phyloP scores from a whole-genome alignment of 2,797 vertebrate genomes.

The Propithecus deckenii region DNA sequence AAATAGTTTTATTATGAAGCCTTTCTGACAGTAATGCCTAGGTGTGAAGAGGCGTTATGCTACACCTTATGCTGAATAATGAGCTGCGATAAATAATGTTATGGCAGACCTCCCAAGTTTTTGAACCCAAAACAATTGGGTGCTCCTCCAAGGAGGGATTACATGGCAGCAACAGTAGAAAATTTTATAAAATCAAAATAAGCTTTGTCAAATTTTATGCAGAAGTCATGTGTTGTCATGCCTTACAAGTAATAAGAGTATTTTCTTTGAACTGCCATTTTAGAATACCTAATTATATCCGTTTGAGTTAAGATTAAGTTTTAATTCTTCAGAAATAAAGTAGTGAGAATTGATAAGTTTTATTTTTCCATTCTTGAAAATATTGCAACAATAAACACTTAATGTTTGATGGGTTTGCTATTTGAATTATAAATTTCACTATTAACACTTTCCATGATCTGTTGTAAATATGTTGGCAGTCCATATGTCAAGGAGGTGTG shows the following conservation, averaged over 20 bases:
- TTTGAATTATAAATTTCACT: slow-evolving; percentile 33
- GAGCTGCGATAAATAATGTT: not conserved
- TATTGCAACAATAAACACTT: not conserved
- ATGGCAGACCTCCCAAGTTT: not conserved
- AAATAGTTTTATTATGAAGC: slow-evolving; percentile 32
- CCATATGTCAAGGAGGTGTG: not conserved
- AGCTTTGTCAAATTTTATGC: not conserved
- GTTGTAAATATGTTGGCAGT: slow-evolving; percentile 11
- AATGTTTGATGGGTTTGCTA: slow-evolving; percentile 8
- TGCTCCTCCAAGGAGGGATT: not conserved
- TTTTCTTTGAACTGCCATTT: slow-evolving; percentile 12
- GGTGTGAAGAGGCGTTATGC: not conserved
- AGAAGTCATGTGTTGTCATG: not conserved
- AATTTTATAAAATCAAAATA: slow-evolving; percentile 19
- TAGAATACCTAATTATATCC: not conserved
- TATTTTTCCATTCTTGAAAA: slow-evolving; percentile 26
- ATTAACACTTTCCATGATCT: not conserved
- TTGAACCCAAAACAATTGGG: not conserved
- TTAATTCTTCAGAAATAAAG: slow-evolving; percentile 40
- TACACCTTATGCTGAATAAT: not conserved
- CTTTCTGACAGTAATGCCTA: not conserved
- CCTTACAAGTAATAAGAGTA: slow-evolving; percentile 27
- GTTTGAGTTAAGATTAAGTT: slow-evolving; percentile 41
- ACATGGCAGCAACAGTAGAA: not conserved
- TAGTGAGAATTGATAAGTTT: not conserved